Evolutionary conservation across 30 jellyfish, hydroid and myxozoan species (phyloP).

Genomic region (Hydractinia echinata): DNA sequence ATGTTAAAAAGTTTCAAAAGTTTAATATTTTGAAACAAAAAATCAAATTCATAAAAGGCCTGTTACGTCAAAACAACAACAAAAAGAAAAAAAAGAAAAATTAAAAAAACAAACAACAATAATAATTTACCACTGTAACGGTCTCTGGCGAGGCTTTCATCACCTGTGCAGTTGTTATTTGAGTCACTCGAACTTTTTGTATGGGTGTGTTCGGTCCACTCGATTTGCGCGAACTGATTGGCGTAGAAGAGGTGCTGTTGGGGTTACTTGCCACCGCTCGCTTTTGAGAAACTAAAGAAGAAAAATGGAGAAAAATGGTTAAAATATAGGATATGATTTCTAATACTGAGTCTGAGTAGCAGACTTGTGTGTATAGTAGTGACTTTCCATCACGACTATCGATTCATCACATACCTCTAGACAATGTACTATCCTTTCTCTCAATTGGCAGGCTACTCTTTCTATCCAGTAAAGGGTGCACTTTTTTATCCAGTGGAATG

Average conservation of each 20-base stretch:
- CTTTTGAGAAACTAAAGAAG: background rate
- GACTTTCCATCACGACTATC: no score
- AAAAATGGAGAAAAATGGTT: background rate
- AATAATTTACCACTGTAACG: background rate
- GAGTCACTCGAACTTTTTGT: conserved; percentile 44
- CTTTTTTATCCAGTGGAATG: conserved; percentile 1
- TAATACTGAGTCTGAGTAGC: no score
- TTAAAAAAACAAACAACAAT: background rate
- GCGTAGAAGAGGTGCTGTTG: background rate
- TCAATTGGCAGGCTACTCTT: no score
- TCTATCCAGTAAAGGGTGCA: no score
- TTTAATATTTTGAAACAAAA: background rate
- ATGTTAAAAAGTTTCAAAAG: background rate
- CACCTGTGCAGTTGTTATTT: conserved; percentile 26
- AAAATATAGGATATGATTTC: no score
- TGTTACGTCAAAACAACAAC: background rate
- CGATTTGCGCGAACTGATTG: background rate
- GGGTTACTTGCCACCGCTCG: background rate
- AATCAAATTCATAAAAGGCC: background rate
- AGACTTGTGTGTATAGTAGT: no score
- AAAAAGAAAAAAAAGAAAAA: background rate
- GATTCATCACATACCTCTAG: no score
- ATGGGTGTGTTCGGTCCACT: conserved; percentile 12
- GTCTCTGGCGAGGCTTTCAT: conserved; percentile 34
- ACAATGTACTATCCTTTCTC: no score